These are phyloP conservation scores for Caenorhabditis panamensis DNA, from an alignment of 2,888 invertebrate genomes.

Conservation along the genomic window DNA sequence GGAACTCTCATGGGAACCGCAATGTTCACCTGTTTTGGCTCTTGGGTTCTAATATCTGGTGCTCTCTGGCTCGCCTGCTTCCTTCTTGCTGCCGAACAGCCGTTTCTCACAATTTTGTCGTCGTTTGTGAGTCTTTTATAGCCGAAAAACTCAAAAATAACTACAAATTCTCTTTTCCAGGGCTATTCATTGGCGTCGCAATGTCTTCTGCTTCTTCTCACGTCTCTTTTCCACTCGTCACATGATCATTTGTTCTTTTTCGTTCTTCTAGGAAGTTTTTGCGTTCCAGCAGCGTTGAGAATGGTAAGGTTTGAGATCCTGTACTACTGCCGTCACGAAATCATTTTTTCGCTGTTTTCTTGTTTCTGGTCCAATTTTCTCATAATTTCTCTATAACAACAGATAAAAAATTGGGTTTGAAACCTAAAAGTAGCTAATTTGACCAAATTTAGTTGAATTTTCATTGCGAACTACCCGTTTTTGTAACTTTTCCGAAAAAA, in stretches of 20 bases:
- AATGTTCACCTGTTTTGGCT: constrained; percentile 83
- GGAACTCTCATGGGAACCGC: constrained; percentile 84
- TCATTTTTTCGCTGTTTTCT: too few species aligned
- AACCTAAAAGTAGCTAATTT: too few species aligned
- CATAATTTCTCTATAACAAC: too few species aligned
- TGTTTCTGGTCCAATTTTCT: too few species aligned
- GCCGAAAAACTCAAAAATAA: not conserved
- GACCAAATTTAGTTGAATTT: too few species aligned
- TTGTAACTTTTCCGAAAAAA: too few species aligned
- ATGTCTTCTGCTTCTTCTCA: constrained; percentile 82
- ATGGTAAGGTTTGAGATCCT: constrained; percentile 81
- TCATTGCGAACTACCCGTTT: too few species aligned
- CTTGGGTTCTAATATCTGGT: constrained; percentile 83
- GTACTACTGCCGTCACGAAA: too few species aligned
- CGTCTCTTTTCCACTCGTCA: constrained; percentile 82
- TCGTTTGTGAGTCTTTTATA: constrained; percentile 81
- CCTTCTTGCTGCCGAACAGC: constrained; percentile 82
- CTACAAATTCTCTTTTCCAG: constrained; percentile 42
- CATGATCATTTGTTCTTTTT: constrained; percentile 83
- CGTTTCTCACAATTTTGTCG: constrained; percentile 82
- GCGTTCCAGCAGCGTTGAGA: constrained; percentile 82
- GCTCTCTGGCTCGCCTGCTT: constrained; percentile 81
- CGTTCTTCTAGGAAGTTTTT: constrained; percentile 82
- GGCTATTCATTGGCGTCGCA: constrained; percentile 83
- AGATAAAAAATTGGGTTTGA: too few species aligned